Percentiles rank a stretch among this genome's conserved stretches.
phyloP scores from a whole-genome alignment of 2,888 invertebrate genomes.

The Limenitis arthemis region DNA sequence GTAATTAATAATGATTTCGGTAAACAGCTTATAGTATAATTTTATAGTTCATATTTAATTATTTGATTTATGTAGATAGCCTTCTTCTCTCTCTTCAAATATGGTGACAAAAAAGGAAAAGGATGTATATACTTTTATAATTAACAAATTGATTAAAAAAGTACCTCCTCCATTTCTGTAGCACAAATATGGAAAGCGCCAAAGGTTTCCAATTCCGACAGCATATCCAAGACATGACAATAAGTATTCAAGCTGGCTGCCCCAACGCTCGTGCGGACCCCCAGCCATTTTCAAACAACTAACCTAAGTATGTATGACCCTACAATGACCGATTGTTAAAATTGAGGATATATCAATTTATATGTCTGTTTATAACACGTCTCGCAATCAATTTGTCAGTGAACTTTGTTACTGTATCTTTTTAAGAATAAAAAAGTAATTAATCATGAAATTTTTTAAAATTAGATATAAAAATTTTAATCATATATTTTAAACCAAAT shows the following conservation, averaged over 20 bases:
- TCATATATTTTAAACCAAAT: too few relatives aligned
- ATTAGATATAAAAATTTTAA: too few relatives aligned
- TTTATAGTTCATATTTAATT: too few relatives aligned
- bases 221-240: conserved; percentile 88
- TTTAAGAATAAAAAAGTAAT: too few relatives aligned
- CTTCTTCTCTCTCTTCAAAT: too few relatives aligned
- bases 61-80: too few relatives aligned
- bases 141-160: conserved; percentile 24
- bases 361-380: conserved; percentile 10
- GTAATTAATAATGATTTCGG: too few relatives aligned
- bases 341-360: conserved; percentile 45
- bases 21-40: too few relatives aligned
- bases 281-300: conserved; percentile 40
- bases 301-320: conserved; percentile 29
- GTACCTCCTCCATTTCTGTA: conserved; percentile 89
- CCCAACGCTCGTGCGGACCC: conserved; percentile 76
- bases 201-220: conserved; percentile 89
- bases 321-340: conserved; percentile 21
- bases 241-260: conserved; percentile 82
- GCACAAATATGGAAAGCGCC: conserved; percentile 90
- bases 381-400: neutral
- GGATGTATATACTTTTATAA: too few relatives aligned
- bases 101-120: too few relatives aligned
- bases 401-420: neutral
- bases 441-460: too few relatives aligned